Evolutionary conservation across 1,140 invertebrate genomes (phyloP), one percentile per base, ranked within the genome.

Genomic region (Anastrepha ludens): DNA sequence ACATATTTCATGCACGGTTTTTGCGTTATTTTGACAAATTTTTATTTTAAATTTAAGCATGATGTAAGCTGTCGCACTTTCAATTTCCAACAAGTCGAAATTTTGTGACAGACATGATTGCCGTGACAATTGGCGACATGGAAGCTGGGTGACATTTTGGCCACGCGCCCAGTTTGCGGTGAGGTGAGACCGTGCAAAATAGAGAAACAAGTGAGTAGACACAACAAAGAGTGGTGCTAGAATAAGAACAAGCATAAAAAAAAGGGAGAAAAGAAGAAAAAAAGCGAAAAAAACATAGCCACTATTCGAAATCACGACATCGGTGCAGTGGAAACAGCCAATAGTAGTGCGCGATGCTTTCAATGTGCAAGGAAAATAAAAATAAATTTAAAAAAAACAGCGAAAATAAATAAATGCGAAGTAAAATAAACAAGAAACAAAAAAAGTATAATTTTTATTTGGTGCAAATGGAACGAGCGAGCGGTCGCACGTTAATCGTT

Each of bases 91-190:
- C 13, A 81, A 55, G 55, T 9, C 4, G 2, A 8, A 81, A 47
- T 81, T 29, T 20, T 50, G 74, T 55, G 74, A 81, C 74, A 81
- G 47, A 50, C 17, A 81, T 81, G 74, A 58, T 81, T 81, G 74
- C 50, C 74, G 74, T 55, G 74, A 81, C 74, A 81, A 81, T 81
- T 81, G 74, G 74, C 74, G 44, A 58, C 74, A 55, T 81, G 55
- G 29, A 86, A 58, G 20, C 11, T 20, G 64, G 70, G 15, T 50
- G 50, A 78, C 58, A 67, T 78, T 81, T 87, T 87, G 87, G 87
- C 50, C 87, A 87, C 70, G 87, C 70, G 87, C 87, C 87, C 87
- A 87, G 70, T 64, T 55, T 11, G 17, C 60, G 15, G 41, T 41
- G 50, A 87, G 74, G n/a, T n/a, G 8, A 55, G 47, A 74, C 41